Evolutionary conservation across 2,888 invertebrate species (phyloP).

Genomic region (Aphodius sticticus): DNA sequence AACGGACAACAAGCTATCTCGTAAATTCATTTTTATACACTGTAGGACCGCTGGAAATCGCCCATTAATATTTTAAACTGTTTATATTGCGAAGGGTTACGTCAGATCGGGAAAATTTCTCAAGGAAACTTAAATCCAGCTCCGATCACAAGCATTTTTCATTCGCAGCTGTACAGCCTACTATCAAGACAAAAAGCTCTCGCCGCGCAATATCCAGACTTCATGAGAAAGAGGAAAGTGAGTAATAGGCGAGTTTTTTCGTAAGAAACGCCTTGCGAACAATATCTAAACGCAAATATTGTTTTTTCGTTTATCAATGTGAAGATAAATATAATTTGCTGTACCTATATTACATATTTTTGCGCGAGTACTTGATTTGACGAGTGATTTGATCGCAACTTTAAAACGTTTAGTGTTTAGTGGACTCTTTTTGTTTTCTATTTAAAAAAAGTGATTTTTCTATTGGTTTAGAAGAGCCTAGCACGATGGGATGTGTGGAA

Average conservation of each 20-base stretch:
- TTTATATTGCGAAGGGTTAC: neutral
- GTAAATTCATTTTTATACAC: neutral
- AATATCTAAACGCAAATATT: neutral
- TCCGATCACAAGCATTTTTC: neutral
- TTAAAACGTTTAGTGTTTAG: neutral
- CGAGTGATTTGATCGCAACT: neutral
- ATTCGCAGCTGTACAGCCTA: neutral
- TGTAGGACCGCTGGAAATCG: neutral
- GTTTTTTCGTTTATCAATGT: neutral
- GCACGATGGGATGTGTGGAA: slow-evolving; percentile 74
- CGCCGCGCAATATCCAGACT: neutral
- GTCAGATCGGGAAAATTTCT: neutral
- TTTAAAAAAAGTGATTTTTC: slow-evolving; percentile 23
- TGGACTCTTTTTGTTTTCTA: neutral
- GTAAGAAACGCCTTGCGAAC: neutral
- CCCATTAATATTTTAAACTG: neutral
- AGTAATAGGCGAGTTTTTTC: neutral
- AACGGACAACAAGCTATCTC: neutral
- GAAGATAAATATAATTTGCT: neutral
- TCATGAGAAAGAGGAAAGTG: neutral
- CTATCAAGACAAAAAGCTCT: neutral
- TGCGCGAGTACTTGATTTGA: neutral
- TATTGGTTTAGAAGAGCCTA: slow-evolving; percentile 68
- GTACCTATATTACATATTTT: neutral
- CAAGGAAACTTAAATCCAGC: neutral